Percentiles rank a stretch among this genome's conserved stretches.
Evolutionary conservation across 2,113 vertebrate species (phyloP).

Genomic region (Triplophysa rosa): DNA sequence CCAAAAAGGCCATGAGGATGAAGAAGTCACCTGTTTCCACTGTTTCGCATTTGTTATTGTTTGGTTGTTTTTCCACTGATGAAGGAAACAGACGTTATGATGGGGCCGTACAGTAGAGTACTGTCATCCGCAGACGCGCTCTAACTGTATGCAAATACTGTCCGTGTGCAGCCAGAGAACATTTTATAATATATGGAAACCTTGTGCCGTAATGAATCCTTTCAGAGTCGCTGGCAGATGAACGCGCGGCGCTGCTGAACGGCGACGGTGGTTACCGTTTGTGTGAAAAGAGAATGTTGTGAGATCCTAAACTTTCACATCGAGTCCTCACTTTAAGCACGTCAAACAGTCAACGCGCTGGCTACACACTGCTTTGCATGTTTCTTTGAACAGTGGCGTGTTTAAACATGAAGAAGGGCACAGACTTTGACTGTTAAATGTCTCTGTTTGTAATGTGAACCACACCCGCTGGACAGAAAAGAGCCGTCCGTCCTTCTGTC

Average conservation of each 20-base stretch:
- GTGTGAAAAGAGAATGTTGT: neutral
- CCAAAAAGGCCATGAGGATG: no score
- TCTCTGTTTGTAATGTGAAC: slow-evolving; percentile 50
- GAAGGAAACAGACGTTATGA: neutral
- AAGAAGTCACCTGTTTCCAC: neutral
- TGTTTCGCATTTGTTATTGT: neutral
- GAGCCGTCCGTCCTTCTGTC: neutral
- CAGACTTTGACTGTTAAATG: slow-evolving; percentile 63
- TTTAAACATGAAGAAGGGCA: slow-evolving; percentile 49
- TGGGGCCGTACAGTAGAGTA: slow-evolving; percentile 58
- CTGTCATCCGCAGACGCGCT: slow-evolving; percentile 60
- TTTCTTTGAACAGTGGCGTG: slow-evolving; percentile 53
- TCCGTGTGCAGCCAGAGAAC: slow-evolving; percentile 29
- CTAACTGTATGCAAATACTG: slow-evolving; percentile 77
- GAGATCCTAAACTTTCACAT: neutral
- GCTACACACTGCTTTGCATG: slow-evolving; percentile 55
- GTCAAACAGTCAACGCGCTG: slow-evolving; percentile 41
- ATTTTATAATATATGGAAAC: neutral
- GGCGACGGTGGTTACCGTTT: neutral
- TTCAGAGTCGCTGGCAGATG: neutral
- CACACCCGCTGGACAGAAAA: slow-evolving; percentile 51
- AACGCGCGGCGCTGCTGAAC: neutral
- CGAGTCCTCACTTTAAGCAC: slow-evolving; percentile 4
- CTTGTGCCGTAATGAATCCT: neutral
- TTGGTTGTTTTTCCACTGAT: neutral